Evolutionary conservation across 1,140 invertebrate species (phyloP).

Genomic region (Chironomus tepperi): DNA sequence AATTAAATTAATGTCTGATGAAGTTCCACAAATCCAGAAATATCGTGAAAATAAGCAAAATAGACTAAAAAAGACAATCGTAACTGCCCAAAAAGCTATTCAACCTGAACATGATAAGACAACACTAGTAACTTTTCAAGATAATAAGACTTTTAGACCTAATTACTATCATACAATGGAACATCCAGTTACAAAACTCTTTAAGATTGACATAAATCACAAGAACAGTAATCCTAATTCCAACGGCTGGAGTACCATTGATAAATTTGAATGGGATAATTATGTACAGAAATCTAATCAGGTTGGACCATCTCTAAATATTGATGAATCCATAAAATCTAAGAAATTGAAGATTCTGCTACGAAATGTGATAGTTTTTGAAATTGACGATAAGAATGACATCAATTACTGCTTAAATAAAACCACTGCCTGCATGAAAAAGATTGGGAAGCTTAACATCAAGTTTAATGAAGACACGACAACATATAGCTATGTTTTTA

Average conservation of each 20-base stretch:
- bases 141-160: not conserved
- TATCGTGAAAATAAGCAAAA: conserved; percentile 54
- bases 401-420: not conserved
- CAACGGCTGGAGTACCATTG: not conserved
- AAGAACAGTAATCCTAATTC: not conserved
- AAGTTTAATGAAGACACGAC: not conserved
- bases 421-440: not conserved
- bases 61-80: conserved; percentile 64
- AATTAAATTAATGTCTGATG: conserved; percentile 61
- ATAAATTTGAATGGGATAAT: not conserved
- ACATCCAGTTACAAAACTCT: not conserved
- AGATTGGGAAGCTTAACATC: not conserved
- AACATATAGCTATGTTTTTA: conserved; percentile 29
- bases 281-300: not conserved
- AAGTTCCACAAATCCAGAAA: conserved; percentile 45
- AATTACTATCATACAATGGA: not conserved
- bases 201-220: not conserved
- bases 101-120: not conserved
- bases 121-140: not conserved
- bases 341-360: not conserved
- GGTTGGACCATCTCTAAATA: not conserved
- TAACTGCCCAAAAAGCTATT: conserved; percentile 44
- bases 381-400: not conserved
- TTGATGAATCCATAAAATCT: not conserved
- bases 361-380: conserved; percentile 1